A percentile compares a stretch with the other conserved stretches of the same genome.
Evolutionary conservation across 2,797 vertebrate species (phyloP).

Genomic region (Hippopotamyrus pictus): DNA sequence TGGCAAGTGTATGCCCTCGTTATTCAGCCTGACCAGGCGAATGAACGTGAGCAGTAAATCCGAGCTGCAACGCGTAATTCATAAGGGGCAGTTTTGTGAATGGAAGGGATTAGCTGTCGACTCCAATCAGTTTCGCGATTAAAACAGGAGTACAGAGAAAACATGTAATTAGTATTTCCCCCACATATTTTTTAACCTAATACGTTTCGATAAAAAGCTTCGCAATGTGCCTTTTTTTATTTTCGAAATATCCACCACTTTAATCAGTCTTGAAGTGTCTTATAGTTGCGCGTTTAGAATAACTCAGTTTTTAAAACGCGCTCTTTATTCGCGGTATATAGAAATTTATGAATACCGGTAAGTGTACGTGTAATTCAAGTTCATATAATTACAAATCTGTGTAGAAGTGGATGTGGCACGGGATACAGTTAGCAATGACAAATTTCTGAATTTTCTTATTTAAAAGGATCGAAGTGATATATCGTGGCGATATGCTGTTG

Average conservation of each 20-base stretch:
- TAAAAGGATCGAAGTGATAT: background rate
- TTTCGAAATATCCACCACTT: background rate
- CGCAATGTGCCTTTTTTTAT: background rate
- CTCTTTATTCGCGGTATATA: background rate
- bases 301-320: background rate
- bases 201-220: background rate
- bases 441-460: background rate
- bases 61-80: background rate
- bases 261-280: background rate
- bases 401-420: background rate
- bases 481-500: background rate
- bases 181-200: background rate
- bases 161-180: background rate
- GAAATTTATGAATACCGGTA: background rate
- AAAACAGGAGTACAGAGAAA: background rate
- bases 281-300: background rate
- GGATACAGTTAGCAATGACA: background rate
- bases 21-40: background rate
- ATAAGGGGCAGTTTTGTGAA: conserved; percentile 9
- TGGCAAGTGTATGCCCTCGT: background rate
- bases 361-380: background rate
- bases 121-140: background rate
- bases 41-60: background rate
- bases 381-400: background rate
- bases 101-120: background rate